A percentile compares a stretch with the other conserved stretches of the same genome.
Evolutionary conservation across 2,113 vertebrate species (phyloP).

Genomic region (Cichladusa arquata): DNA sequence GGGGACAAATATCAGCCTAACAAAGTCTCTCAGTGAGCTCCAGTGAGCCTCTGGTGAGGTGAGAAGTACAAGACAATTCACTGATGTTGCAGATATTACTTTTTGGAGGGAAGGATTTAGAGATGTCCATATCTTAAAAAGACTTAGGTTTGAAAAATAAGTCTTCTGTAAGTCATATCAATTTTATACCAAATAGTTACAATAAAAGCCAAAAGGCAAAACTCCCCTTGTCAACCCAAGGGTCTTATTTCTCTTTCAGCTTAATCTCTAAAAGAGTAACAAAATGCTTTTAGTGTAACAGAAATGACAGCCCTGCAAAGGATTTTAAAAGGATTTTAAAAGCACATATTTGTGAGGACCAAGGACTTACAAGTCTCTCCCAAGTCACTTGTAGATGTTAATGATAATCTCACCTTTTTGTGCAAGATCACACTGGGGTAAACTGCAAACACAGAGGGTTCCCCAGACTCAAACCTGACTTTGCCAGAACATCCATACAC

Average conservation of each 20-base stretch:
- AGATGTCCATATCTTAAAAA: not conserved
- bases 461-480: not conserved
- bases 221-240: not conserved
- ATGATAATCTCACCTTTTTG: not conserved
- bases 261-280: not conserved
- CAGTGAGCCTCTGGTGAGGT: not conserved
- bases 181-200: not conserved
- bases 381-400: not conserved
- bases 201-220: not conserved
- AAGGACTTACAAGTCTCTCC: not conserved
- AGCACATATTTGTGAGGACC: not conserved
- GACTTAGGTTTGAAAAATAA: not conserved
- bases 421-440: not conserved
- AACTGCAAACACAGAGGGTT: not conserved
- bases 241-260: not conserved
- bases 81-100: not conserved
- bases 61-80: not conserved
- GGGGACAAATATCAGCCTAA: not conserved
- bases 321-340: not conserved
- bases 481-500: not conserved
- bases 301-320: not conserved
- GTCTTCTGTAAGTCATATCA: not conserved
- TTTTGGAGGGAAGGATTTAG: not conserved
- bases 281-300: not conserved
- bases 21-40: not conserved